Percentiles rank a stretch among this genome's conserved stretches.
Conservation (phyloP, 2,888 invertebrate genomes). For the Saturnia pavonia region DNA sequence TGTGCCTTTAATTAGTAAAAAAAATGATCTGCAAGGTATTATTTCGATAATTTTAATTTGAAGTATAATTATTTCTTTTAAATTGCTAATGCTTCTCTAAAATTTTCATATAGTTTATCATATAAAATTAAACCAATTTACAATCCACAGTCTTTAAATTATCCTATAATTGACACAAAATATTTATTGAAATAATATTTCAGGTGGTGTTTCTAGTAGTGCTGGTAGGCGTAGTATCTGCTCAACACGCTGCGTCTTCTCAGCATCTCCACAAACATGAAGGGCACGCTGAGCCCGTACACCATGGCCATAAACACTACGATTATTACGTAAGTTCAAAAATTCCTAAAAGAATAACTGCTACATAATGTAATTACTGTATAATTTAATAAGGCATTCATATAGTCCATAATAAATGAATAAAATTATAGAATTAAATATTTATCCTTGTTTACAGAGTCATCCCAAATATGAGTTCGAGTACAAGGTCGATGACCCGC, state of each 20-base stretch:
- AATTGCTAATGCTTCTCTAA: too few species aligned
- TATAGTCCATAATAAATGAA: background rate
- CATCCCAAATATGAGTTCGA: constrained; percentile 56
- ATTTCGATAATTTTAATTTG: too few species aligned
- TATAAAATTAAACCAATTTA: background rate
- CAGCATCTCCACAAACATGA: constrained; percentile 48
- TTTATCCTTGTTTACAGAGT: constrained; percentile 24
- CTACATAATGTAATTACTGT: background rate
- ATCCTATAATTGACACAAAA: too few species aligned
- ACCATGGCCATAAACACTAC: constrained; percentile 26
- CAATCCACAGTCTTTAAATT: too few species aligned
- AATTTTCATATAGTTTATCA: too few species aligned
- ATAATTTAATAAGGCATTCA: background rate
- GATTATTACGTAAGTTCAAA: constrained; percentile 25
- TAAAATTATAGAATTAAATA: background rate
- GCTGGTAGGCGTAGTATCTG: constrained; percentile 37
- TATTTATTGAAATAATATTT: constrained; percentile 18
- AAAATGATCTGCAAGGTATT: constrained; percentile 13
- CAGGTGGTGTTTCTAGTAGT: constrained; percentile 40
- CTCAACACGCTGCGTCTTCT: constrained; percentile 48
- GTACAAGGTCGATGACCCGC: constrained; percentile 69
- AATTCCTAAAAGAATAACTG: background rate
- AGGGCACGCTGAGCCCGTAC: constrained; percentile 26
- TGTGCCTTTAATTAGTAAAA: constrained; percentile 18
- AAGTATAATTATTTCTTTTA: too few species aligned